These are phyloP conservation scores for Apus apus DNA, from an alignment of 2,113 vertebrate genomes.

Conservation along the genomic window DNA sequence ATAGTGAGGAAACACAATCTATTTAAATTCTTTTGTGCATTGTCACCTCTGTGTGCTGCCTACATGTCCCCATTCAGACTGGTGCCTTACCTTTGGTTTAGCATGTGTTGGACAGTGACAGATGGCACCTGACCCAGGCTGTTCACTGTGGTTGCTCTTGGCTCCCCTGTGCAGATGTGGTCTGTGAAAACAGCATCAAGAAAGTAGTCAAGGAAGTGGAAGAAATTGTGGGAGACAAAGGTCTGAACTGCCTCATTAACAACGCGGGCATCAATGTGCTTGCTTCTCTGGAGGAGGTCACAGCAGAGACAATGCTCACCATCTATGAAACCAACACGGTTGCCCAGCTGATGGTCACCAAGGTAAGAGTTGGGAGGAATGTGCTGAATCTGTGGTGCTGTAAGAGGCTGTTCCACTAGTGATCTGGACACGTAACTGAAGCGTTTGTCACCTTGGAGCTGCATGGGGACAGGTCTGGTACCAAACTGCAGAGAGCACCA, in stretches of 20 bases:
- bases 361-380: slow-evolving; percentile 8
- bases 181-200: slow-evolving; percentile 72
- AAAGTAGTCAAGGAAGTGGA: slow-evolving; percentile 68
- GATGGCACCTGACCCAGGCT: accelerated
- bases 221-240: slow-evolving; percentile 61
- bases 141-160: background rate
- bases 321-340: slow-evolving; percentile 71
- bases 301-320: slow-evolving; percentile 74
- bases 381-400: background rate
- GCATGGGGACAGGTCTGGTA: background rate
- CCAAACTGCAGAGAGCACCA: background rate
- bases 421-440: background rate
- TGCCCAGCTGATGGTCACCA: slow-evolving; percentile 76
- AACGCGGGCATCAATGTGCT: slow-evolving; percentile 65
- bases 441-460: background rate
- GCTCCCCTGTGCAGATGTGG: slow-evolving; percentile 30
- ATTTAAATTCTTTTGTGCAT: background rate
- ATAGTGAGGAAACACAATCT: background rate
- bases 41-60: background rate
- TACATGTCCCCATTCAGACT: accelerated
- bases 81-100: background rate
- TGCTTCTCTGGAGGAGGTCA: slow-evolving; percentile 51
- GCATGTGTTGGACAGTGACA: accelerated
- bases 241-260: slow-evolving; percentile 80
- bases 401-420: background rate